phyloP scores from a whole-genome alignment of 2,888 invertebrate genomes.

The Linnaemya vulpina region DNA sequence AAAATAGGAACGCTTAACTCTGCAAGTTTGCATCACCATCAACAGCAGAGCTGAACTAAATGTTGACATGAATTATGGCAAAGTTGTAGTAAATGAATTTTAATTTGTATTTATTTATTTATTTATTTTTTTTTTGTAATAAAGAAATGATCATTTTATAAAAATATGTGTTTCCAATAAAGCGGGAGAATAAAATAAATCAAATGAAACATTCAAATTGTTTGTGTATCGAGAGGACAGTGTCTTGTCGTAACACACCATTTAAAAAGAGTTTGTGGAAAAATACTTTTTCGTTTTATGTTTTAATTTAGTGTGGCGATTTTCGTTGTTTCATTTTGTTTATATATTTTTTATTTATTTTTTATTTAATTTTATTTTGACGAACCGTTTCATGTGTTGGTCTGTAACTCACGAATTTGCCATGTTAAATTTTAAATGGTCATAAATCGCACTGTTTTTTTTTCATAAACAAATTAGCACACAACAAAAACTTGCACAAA shows the following conservation, averaged over 20 bases:
- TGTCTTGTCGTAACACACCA: constrained; percentile 46
- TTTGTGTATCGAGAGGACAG: neutral
- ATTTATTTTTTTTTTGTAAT: constrained; percentile 24
- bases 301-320: constrained; percentile 18
- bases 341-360: neutral
- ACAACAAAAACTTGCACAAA: neutral
- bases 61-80: constrained; percentile 74
- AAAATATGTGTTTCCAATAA: constrained; percentile 26
- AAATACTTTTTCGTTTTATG: constrained; percentile 36
- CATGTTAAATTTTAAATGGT: constrained; percentile 28
- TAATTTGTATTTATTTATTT: constrained; percentile 49
- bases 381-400: constrained; percentile 10
- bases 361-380: constrained; percentile 21
- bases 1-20: constrained; percentile 31
- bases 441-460: constrained; percentile 53
- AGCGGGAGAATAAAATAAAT: neutral
- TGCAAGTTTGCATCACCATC: constrained; percentile 35
- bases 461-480: constrained; percentile 50
- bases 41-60: constrained; percentile 70
- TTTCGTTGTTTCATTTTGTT: neutral
- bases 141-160: constrained; percentile 64
- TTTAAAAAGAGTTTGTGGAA: constrained; percentile 14
- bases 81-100: constrained; percentile 70
- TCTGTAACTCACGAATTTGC: constrained; percentile 47
- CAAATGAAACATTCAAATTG: constrained; percentile 19